Evolutionary conservation across 92 coral and sea anemone species (phyloP), one percentile per base, ranked within the genome.

Genomic region (Hydrozoanthus gracilis): DNA sequence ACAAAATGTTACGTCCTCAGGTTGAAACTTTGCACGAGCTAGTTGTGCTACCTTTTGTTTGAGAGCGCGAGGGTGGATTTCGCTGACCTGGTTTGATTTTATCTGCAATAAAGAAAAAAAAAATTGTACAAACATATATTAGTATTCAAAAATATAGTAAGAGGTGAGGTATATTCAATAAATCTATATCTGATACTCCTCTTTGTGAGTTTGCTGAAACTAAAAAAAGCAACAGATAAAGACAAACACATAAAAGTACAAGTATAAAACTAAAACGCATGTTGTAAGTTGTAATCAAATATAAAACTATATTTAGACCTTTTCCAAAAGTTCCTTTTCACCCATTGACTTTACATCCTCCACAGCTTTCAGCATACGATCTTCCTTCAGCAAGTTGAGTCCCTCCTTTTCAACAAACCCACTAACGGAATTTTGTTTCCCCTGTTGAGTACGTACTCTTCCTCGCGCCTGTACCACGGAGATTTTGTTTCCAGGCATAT

Each of bases 381-480:
- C 65, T 46, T 82, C 91, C 17, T 88, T 88, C 13, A 44, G 54
- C 70, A 88, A 50, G 45, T 88, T 87, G 10, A 52, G 66, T 68
- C 83, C 15, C 61, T 77, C 82, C 69, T 77, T 77, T 20, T 77
- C 82, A 77, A 77, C 70, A 20, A 54, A 44, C 8, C 82, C 82
- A 10, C 68, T 80, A 44, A 88, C 74, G 16, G 77, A 75, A 20
- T 61, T 80, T 18, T 77, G 39, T 5, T 5, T 77, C 18, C 76
- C 88, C 44, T 65, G 13, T 17, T 12, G 58, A 12, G 69, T 45
- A 15, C 91, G 83, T 10, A 88, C 87, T 7, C 91, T 73, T 8
- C 91, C 91, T 8, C 88, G 88, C 11, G 88, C 88, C 45, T 96
- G 84, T 91, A 96, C 88, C 93, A 83, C 16, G 96, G 98, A 83